Evolutionary conservation across 35 echinoderm and acorn worm genomes (phyloP), one percentile per base, ranked within the genome.

Genomic region (Eucidaris tribuloides): DNA sequence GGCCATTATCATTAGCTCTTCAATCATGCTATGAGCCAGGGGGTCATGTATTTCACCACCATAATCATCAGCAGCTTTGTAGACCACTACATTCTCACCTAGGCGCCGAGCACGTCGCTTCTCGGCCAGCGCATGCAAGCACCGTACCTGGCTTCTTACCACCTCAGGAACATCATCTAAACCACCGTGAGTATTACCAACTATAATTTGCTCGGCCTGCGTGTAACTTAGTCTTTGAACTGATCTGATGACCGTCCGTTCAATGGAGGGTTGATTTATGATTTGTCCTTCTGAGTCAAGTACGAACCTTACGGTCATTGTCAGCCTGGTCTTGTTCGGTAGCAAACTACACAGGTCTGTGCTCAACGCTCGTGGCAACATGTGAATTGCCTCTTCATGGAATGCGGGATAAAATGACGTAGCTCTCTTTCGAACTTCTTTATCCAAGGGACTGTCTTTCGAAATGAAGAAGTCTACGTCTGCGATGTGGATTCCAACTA

Each of bases 401-500:
- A 85, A 82, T 2, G 55, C 20, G 5, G 89, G 86, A 46, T 97
- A 93, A 48, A 85, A 92, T 7, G 94, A 79, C 17, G 86, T 89
- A 14, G 68, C 94, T 65, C 94, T 81, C 33, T 82, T 78, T 42
- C 62, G 14, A 19, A 86, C 94, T 34, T 97, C 94, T 18, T 89
- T 58, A 64, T 97, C 94, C 20, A 97, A 56, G 13, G 77, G 32
- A 64, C 77, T 76, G 36, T 77, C 85, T 42, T 85, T 81, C 32
- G 48, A 52, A 13, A 92, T 81, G 63, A 97, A 97, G 85, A 82
- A 97, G 23, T 81, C 81, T 4, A 97, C 94, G 83, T 97, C 94
- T 44, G 94, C 94, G 40, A 97, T 97, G 82, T 97, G 94, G 25
- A 97, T 58, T 6, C 90, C 94, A 82, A 97, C 79, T 55, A 45